Base-by-base conservation (phyloP, 1,140 invertebrate genomes). In the Argopecten irradians region DNA sequence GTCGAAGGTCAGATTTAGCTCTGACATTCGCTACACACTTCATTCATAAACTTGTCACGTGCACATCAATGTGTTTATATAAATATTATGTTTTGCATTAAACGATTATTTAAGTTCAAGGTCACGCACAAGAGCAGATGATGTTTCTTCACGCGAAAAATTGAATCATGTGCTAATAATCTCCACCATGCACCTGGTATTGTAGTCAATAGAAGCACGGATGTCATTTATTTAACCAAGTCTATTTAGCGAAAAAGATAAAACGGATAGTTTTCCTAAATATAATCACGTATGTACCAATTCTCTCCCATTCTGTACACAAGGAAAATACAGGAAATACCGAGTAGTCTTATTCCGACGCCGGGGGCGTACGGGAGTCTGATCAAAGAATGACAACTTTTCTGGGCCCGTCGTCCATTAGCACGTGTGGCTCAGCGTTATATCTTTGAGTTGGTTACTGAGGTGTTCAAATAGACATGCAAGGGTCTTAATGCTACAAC, bases 381-480 rank as follows among this genome's bases (percentile, higher is more conserved):
- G 5, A 71, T 71, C 55, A 71, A 71, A 71, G 55, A 71, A 71
- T 28, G 55, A 71, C 55, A 71, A 71, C 55, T 28, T n/a, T 28
- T 71, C 55, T n/a, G 55, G 55, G 55, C n/a, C 55, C 28, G 1
- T 16, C n/a, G 14, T n/a, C 55, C 55, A 71, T 71, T 16, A 71
- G 22, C 55, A 71, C 55, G 55, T 71, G 55, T 16, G 16, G 55
- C n/a, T 71, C n/a, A n/a, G 8, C 16, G 55, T 71, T 71, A 71
- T n/a, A 71, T 71, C 55, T 71, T 28, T 71, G 55, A n/a, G 55
- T 71, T 71, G 22, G 55, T 71, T 71, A 71, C 55, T 16, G 55
- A 71, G 55, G 55, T 71, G 55, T 71, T 71, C 55, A 71, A 71
- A 71, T 71, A 71, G 55, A 71, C 55, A 71, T 71, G 55, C 55